Percentiles rank a stretch among this genome's conserved stretches.
These are phyloP conservation scores for Enteromius viviparus DNA, from an alignment of 2,797 vertebrate genomes.

Conservation along the genomic window DNA sequence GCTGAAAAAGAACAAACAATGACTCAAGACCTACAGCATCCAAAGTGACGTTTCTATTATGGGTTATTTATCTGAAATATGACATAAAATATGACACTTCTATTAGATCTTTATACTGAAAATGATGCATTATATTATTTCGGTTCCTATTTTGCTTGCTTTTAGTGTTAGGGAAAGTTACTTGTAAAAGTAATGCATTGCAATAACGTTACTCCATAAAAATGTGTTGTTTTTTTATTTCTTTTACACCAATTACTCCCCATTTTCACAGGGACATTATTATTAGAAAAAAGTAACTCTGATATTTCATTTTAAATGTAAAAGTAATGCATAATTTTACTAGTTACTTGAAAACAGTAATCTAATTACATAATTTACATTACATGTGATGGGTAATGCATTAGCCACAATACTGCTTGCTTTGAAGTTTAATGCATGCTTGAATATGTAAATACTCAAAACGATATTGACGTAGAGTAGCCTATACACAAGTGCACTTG, in stretches of 20 bases:
- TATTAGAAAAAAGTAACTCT: background rate
- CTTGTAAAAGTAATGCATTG: background rate
- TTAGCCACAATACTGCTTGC: background rate
- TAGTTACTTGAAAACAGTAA: background rate
- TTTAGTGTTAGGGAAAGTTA: background rate
- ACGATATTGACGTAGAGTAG: background rate
- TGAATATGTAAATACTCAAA: background rate
- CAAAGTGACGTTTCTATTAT: background rate
- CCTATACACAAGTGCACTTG: background rate
- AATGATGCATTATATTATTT: background rate
- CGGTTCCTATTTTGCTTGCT: background rate
- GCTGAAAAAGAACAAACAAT: constrained; percentile 8
- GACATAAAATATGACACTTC: background rate
- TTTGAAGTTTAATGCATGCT: background rate
- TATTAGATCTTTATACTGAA: background rate
- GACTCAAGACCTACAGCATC: background rate
- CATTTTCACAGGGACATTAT: background rate
- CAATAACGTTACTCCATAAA: background rate
- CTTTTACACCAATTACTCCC: background rate
- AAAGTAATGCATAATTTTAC: background rate
- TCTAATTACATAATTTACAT: background rate
- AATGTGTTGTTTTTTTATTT: background rate
- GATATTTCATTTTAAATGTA: background rate
- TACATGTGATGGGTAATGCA: background rate
- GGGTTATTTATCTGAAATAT: background rate